Evolutionary conservation across 1,140 invertebrate species (phyloP), one percentile per base, ranked within the genome.

Genomic region (Dryas iulia): DNA sequence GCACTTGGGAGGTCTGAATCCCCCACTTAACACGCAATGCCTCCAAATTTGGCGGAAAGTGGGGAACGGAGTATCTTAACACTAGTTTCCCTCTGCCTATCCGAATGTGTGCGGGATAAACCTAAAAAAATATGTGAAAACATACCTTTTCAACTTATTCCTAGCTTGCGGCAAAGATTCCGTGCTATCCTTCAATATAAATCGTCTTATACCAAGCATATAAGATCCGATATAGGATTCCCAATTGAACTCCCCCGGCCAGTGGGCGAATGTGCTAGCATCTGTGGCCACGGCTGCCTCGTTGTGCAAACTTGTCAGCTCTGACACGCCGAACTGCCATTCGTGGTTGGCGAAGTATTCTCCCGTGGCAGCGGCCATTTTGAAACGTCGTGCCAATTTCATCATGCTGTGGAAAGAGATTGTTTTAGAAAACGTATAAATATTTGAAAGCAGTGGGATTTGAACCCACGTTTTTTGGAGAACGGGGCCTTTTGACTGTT

Each of bases 281-380:
- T 97, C 96, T 23, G 92, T 87, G 0, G 93, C 84, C 0, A 66
- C 54, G 8, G 92, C 91, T n/a, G 97, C 92, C 39, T 93, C 92
- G 18, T 92, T 85, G 35, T 93, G 90, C 0, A 99, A 89, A 53
- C 94, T 92, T 12, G 93, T 92, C 74, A 98, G 93, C 78, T 98
- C 98, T 1, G 94, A 91, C 23, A 94, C 94, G 12, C 94, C 92
- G 80, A 99, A 99, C 39, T 95, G 92, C 97, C 97, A 99, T 78
- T 98, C 95, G 77, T 96, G 94, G 4, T 95, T 94, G 0, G 97
- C 96, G 80, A 99, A 99, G 84, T 96, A 99, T 83, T 97, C 95
- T 0, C 98, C 95, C 0, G 95, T 95, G 18, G 94, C 92, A 0
- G 95, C 95, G 0, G 97, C 96, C 76, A 95, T 94, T 76, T 96